These are phyloP conservation scores for Tolypeutes matacus DNA, from an alignment of 2,797 vertebrate species.

Conservation along the genomic window DNA sequence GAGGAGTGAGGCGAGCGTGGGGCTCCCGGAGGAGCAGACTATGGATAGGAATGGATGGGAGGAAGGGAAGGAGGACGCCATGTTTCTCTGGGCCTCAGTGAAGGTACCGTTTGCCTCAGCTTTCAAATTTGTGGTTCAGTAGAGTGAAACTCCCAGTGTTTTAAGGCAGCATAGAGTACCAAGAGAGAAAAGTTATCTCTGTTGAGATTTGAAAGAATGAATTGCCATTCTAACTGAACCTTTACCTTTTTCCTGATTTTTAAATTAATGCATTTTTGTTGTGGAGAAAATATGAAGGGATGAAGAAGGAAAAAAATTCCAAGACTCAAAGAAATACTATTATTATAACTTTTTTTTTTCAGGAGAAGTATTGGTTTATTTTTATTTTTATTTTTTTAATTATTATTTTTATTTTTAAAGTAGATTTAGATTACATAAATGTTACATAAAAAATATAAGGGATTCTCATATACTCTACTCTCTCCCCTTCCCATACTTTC, in stretches of 20 bases:
- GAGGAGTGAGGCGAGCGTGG: neutral
- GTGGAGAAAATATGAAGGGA: neutral
- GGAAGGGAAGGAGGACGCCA: neutral
- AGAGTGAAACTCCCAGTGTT: neutral
- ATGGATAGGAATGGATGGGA: fast-evolving
- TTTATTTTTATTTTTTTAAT: too few species aligned
- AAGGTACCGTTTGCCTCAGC: neutral
- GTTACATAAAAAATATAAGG: too few species aligned
- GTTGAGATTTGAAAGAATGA: neutral
- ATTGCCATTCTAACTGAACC: neutral
- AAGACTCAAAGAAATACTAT: neutral
- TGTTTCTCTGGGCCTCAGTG: too few species aligned
- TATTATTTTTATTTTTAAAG: too few species aligned
- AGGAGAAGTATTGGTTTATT: too few species aligned
- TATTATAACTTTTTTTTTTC: neutral
- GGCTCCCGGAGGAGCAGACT: neutral
- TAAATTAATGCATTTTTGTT: constrained; percentile 1
- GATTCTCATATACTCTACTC: too few species aligned
- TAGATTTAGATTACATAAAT: too few species aligned
- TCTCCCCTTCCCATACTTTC: too few species aligned
- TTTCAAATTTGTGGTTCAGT: neutral
- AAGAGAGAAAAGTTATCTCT: neutral
- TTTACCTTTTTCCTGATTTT: constrained; percentile 38
- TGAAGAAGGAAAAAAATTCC: neutral
- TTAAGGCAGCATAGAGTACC: neutral